Conservation (phyloP, 2,113 vertebrate species). For the Austrofundulus limnaeus region DNA sequence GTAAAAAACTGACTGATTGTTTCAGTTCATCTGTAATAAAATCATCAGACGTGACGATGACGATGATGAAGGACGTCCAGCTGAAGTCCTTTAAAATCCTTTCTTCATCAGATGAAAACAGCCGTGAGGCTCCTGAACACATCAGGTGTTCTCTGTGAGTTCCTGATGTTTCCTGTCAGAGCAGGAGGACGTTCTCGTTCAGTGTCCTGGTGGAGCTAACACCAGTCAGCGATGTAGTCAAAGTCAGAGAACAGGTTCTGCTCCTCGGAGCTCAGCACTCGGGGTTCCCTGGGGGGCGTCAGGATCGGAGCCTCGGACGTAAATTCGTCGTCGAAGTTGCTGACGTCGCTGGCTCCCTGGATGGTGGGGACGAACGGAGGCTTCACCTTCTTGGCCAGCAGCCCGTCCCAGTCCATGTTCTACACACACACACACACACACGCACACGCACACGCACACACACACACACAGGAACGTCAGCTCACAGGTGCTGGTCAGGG, state of each 20-base stretch:
- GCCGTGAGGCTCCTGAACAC: conserved; percentile 32
- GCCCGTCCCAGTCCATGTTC: conserved; percentile 91
- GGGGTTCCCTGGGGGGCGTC: conserved; percentile 94
- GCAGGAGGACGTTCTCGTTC: conserved; percentile 64
- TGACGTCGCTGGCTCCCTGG: conserved; percentile 91
- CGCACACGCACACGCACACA: no score
- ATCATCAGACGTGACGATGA: conserved; percentile 78
- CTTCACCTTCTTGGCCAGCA: conserved; percentile 94
- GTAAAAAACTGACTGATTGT: conserved; percentile 51
- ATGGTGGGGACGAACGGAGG: conserved; percentile 96
- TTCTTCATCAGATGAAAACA: conserved; percentile 36
- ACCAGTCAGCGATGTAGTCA: conserved; percentile 98
- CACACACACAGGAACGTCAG: neutral
- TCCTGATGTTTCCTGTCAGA: conserved; percentile 54
- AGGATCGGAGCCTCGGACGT: conserved; percentile 96
- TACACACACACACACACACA: conserved; percentile 68
- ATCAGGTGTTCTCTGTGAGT: conserved; percentile 76
- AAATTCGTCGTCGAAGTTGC: conserved; percentile 99
- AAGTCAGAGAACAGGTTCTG: conserved; percentile 97
- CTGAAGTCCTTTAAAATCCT: conserved; percentile 36
- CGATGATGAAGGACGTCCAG: conserved; percentile 51
- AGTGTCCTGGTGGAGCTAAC: conserved; percentile 78
- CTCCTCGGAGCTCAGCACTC: conserved; percentile 89
- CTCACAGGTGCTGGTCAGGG: rapidly evolving
- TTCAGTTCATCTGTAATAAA: conserved; percentile 62